Conservation (phyloP, 1,140 invertebrate genomes). For the Aricia agestis region DNA sequence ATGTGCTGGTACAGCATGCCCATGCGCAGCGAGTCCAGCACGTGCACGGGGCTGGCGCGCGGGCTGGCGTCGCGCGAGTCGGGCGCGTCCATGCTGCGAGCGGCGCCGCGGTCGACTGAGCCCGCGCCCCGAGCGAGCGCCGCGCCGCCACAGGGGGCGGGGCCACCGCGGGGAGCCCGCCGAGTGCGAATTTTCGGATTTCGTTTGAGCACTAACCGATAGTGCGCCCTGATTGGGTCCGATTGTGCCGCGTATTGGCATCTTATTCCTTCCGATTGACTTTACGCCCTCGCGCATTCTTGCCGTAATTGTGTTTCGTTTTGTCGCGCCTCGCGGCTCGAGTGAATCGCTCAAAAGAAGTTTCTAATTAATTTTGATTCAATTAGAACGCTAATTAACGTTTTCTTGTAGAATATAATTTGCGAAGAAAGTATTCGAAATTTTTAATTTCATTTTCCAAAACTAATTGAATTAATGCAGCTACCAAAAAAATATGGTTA, state of each 20-base stretch:
- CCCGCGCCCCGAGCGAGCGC: slow-evolving; percentile 27
- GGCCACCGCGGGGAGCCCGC: slow-evolving; percentile 36
- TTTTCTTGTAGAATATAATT: neutral
- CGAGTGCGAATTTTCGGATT: slow-evolving; percentile 71
- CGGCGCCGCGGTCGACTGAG: slow-evolving; percentile 46
- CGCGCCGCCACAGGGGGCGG: slow-evolving; percentile 39
- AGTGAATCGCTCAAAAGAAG: too few relatives aligned
- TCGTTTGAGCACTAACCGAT: slow-evolving; percentile 17
- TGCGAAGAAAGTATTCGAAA: too few relatives aligned
- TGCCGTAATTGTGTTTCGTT: neutral
- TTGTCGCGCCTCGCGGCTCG: neutral
- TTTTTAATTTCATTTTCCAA: too few relatives aligned
- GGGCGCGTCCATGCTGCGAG: slow-evolving; percentile 56
- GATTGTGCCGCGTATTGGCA: neutral
- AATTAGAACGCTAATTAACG: neutral
- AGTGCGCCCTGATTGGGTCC: neutral
- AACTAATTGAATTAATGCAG: too few relatives aligned
- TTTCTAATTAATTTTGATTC: neutral
- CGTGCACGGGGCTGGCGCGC: neutral
- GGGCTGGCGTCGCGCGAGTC: slow-evolving; percentile 27
- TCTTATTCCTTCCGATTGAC: slow-evolving; percentile 2
- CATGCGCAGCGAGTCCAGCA: slow-evolving; percentile 39
- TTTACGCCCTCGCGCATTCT: neutral
- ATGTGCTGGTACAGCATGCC: slow-evolving; percentile 67
- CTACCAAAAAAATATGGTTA: too few relatives aligned